Conservation (phyloP, 2,888 invertebrate genomes). For the Amphimallon solstitiale region DNA sequence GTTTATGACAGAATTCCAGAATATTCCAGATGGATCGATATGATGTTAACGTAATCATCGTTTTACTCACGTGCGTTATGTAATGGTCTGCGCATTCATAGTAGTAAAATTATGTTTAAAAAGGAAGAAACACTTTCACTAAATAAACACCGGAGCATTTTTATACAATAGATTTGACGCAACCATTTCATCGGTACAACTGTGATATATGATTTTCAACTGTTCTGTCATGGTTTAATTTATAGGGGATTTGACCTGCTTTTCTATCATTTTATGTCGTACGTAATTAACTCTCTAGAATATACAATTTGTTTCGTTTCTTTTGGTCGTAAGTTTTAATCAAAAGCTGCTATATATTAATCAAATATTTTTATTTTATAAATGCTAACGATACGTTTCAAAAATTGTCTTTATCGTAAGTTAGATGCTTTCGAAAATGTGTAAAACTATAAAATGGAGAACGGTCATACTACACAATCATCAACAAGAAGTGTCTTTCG, state of each 20-base stretch:
- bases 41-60: too few relatives aligned
- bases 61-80: slow-evolving; percentile 13
- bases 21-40: neutral
- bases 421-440: too few relatives aligned
- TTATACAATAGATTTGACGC: slow-evolving; percentile 19
- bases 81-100: neutral
- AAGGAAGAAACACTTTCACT: slow-evolving; percentile 18
- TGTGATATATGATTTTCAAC: neutral
- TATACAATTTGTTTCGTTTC: neutral
- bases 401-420: too few relatives aligned
- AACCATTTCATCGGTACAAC: neutral
- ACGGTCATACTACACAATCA: too few relatives aligned
- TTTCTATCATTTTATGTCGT: neutral
- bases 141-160: slow-evolving; percentile 1
- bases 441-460: too few relatives aligned
- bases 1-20: neutral
- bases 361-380: too few relatives aligned
- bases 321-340: too few relatives aligned
- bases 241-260: slow-evolving; percentile 10
- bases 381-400: too few relatives aligned
- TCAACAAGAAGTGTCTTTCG: too few relatives aligned
- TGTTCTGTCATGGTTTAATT: neutral
- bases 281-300: too few relatives aligned
- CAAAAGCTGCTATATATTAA: too few relatives aligned
- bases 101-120: neutral